phyloP scores from a whole-genome alignment of 2,888 invertebrate genomes.

The Cosmia pyralina region DNA sequence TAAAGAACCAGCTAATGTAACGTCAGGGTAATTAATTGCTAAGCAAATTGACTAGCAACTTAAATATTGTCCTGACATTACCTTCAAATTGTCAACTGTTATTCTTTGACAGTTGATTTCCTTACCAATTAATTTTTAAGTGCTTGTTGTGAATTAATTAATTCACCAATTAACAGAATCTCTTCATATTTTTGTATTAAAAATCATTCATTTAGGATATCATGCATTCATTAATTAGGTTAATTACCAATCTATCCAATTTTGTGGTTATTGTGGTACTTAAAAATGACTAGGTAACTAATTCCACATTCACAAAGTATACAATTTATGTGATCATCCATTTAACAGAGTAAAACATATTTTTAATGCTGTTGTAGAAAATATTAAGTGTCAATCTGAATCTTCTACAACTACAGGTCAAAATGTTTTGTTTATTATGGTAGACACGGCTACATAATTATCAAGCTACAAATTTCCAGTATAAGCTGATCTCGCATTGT shows the following conservation, averaged over 20 bases:
- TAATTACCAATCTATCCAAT: not conserved
- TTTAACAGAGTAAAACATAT: not conserved
- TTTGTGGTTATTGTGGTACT: conserved; percentile 11
- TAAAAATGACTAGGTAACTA: not conserved
- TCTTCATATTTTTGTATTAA: conserved; percentile 1
- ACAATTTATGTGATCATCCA: not conserved
- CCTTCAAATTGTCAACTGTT: not conserved
- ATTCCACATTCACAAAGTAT: not conserved
- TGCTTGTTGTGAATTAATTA: not conserved
- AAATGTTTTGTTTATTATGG: not conserved
- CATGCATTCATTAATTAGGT: conserved; percentile 15
- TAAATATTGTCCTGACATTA: not conserved
- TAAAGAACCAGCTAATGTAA: not conserved
- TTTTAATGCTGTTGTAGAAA: not conserved
- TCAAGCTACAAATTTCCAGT: too few species aligned
- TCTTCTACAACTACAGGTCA: not conserved
- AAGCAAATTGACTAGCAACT: not conserved
- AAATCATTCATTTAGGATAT: conserved; percentile 9
- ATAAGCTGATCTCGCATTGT: too few species aligned
- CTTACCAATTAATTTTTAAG: not conserved
- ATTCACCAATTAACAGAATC: conserved; percentile 1
- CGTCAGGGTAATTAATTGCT: not conserved
- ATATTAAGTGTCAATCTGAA: not conserved
- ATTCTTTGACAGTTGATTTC: not conserved
- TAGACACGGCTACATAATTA: too few species aligned